Evolutionary conservation across 2,888 invertebrate genomes (phyloP), one percentile per base, ranked within the genome.

Genomic region (Sarcophaga variegata): DNA sequence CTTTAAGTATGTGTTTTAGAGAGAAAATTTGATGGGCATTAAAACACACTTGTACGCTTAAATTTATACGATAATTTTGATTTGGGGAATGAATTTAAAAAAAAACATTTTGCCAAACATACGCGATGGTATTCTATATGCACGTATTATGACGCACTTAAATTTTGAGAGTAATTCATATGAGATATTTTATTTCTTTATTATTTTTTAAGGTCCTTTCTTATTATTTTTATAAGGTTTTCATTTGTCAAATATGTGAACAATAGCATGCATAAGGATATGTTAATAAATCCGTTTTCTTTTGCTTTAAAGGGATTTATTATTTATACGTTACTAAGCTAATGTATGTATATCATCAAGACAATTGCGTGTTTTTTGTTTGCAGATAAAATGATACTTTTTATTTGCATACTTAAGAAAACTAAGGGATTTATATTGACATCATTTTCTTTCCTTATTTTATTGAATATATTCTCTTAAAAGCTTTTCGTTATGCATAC

Each of bases 21-120:
- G 14, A n/a, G 47, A 47, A 25, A 27, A 27, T 64, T 63, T 75
- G 49, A 64, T 64, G 64, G 64, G 64, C 75, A 49, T 75, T 64
- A 54, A 64, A 75, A 75, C 49, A 54, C 75, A 64, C 54, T 75
- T 75, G 6, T 75, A 64, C 27, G 37, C 2, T 37, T 37, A 37
- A 37, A 37, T 37, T 2, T 37, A 37, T 10, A 2, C 37, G 64
- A 64, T 22, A 49, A 49, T 75, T 75, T 75, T 75, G 22, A 45
- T 6, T 74, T 49, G 20, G 60, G 8, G n/a, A 45, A 75, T 64
- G 49, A 64, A 64, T 27, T 64, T 49, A 4, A 64, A 25, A 64
- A n/a, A 27, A 27, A 27, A 22, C 22, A 1, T 20, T 20, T 5
- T 0, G 20, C 20, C 0, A 37, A 75, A 64, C 47, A 63, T 20